Conservation (phyloP, 2,888 invertebrate genomes). For the Sepiola atlantica region DNA sequence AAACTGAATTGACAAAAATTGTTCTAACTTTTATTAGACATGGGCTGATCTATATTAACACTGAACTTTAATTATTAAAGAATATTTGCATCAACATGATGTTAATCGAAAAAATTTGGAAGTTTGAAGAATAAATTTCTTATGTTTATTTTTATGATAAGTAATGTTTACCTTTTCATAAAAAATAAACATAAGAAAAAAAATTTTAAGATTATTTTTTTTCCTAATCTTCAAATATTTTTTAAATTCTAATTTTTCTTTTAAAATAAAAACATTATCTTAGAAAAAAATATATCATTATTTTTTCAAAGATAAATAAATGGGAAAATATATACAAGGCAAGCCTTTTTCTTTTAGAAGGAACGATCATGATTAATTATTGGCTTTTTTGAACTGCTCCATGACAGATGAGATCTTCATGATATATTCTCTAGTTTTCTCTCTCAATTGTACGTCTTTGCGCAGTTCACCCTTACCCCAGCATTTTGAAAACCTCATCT, state of each 20-base stretch:
- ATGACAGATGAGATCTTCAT: constrained; percentile 32
- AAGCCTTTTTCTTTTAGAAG: background rate
- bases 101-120: background rate
- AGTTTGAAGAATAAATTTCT: background rate
- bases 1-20: background rate
- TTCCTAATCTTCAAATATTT: background rate
- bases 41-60: background rate
- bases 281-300: background rate
- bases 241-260: no score
- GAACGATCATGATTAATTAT: background rate
- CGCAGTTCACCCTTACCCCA: background rate
- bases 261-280: background rate
- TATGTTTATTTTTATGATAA: background rate
- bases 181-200: no score
- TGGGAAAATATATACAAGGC: background rate
- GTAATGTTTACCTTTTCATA: no score
- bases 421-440: constrained; percentile 3
- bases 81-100: background rate
- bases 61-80: background rate
- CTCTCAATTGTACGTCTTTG: background rate
- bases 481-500: background rate
- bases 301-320: background rate
- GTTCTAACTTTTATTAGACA: background rate
- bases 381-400: background rate
- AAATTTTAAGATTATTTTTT: background rate